Base-by-base conservation (phyloP, 1,140 invertebrate genomes). In the Zaprionus inermis region DNA sequence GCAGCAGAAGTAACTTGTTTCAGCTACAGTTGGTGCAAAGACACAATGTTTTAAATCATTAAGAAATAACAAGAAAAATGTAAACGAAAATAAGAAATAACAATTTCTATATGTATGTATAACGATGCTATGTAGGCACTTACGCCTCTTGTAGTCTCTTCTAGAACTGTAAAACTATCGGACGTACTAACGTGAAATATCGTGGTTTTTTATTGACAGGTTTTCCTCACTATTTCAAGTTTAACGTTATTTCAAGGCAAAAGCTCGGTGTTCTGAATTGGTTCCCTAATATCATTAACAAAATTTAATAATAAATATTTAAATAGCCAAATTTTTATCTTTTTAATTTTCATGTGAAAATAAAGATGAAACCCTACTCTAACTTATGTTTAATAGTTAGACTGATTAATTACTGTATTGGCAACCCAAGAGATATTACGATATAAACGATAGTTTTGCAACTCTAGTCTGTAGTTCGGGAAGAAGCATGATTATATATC, bases 81-180 rank as follows among this genome's bases (percentile, higher is more conserved):
- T 55, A 71, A 64, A 70, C 49, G 49, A 68, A 73, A 70, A 52
- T 22, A 70, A 61, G 38, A 76, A 69, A 56, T 56, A 64, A 76
- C 71, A 65, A 88, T 88, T 86, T 86, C 80, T 86, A 77, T 67
- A 66, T 75, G 51, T 73, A 78, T 77, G 57, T 67, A 41, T 60
- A 57, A 70, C 49, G 67, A 76, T 72, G 66, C 70, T 79, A 66
- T 81, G 65, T 44, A 41, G 68, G 69, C 61, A 12, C 28, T 18
- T 18, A 54, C 12, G 59, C 46, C 56, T 52, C 56, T 70, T 66
- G 71, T 79, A 78, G 78, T 70, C 56, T 65, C 30, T 51, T 72
- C 63, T 61, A 34, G 41, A 64, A 46, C 12, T 32, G 44, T 49
- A 22, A 49, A 49, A 20, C 44, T 49, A 49, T 49, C 18, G 44